Evolutionary conservation across 1,140 invertebrate species (phyloP).

Genomic region (Diorhabda carinulata): DNA sequence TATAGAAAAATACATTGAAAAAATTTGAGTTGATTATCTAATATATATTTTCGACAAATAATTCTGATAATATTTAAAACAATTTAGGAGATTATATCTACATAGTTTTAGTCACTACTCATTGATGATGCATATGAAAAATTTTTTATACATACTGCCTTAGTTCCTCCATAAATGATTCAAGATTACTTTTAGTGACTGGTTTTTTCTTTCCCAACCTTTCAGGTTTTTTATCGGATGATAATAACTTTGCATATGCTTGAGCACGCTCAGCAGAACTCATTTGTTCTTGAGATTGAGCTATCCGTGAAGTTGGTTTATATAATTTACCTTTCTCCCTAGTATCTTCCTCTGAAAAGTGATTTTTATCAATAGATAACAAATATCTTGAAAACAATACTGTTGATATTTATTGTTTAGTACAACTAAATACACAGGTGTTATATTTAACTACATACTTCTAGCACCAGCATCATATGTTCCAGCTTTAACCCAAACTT

Average conservation of each 20-base stretch:
- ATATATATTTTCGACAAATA: no score
- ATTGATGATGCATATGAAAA: no score
- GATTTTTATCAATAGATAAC: no score
- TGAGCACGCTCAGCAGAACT: conserved; percentile 57
- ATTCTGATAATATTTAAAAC: neutral
- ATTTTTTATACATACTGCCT: conserved; percentile 35
- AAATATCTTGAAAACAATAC: no score
- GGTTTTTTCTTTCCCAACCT: conserved; percentile 69
- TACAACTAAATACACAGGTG: no score
- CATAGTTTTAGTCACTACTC: no score
- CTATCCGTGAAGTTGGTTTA: conserved; percentile 82
- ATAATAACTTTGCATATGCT: conserved; percentile 68
- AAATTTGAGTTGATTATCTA: no score
- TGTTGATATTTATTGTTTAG: no score
- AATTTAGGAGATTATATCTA: neutral
- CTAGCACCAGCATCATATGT: conserved; percentile 92
- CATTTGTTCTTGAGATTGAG: conserved; percentile 50
- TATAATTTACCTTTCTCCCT: conserved; percentile 89
- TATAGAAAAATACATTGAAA: neutral
- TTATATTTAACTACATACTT: conserved; percentile 56
- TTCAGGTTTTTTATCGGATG: conserved; percentile 62
- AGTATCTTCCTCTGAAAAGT: conserved; percentile 72
- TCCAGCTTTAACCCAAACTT: conserved; percentile 96
- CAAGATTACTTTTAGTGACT: conserved; percentile 92
- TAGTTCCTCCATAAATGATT: conserved; percentile 52